A percentile compares a stretch with the other conserved stretches of the same genome.
These are phyloP conservation scores for Callipepla squamata DNA, from an alignment of 2,113 vertebrate species.

Conservation along the genomic window DNA sequence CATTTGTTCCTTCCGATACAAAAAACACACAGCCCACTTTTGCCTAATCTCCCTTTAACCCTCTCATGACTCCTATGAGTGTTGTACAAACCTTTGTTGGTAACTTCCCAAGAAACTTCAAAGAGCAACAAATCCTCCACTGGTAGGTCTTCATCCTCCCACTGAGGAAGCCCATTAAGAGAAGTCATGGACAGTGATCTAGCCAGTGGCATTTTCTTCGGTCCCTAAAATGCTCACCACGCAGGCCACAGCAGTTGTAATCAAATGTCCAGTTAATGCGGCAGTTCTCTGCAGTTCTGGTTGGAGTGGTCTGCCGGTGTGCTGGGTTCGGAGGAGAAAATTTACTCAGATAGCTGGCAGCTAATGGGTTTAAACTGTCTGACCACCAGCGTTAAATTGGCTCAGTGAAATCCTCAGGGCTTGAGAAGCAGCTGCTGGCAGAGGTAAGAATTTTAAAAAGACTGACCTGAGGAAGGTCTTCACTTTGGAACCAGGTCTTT, in stretches of 20 bases:
- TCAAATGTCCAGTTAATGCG: background rate
- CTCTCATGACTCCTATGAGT: background rate
- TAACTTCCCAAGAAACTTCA: constrained; percentile 94
- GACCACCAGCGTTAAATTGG: constrained; percentile 47
- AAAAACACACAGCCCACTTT: background rate
- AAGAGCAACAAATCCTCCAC: constrained; percentile 92
- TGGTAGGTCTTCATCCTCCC: constrained; percentile 88
- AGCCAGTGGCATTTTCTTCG: constrained; percentile 84
- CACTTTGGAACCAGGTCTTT: background rate
- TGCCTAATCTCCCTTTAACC: background rate
- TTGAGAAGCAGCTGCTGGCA: constrained; percentile 32
- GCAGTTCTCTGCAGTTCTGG: background rate
- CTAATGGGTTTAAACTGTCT: constrained; percentile 46
- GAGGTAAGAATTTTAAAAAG: constrained; percentile 45
- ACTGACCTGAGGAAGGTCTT: constrained; percentile 49
- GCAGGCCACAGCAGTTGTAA: background rate
- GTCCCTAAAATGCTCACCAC: background rate
- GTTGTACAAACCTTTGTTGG: constrained; percentile 90
- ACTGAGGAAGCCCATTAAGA: constrained; percentile 87
- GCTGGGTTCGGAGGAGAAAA: background rate
- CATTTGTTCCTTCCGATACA: background rate
- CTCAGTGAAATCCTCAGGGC: constrained; percentile 46
- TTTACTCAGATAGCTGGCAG: constrained; percentile 41
- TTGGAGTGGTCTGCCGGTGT: background rate
- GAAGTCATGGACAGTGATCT: constrained; percentile 92